These are phyloP conservation scores for Darevskia mixta DNA, from an alignment of 2,797 vertebrate species.

Conservation along the genomic window DNA sequence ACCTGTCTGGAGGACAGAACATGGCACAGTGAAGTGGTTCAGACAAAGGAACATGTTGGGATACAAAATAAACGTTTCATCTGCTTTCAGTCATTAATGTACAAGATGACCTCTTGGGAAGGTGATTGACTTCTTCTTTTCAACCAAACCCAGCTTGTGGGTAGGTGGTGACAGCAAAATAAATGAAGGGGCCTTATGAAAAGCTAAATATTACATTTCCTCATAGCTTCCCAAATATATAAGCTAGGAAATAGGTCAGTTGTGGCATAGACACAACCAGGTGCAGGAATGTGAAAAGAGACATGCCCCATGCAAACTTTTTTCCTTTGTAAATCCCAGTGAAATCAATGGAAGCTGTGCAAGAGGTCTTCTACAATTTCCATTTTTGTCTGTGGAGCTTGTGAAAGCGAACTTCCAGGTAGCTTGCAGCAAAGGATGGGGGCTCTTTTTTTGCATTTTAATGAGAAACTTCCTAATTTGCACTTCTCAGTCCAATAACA, in stretches of 20 bases:
- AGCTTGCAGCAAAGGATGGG: no score
- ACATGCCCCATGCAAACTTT: background rate
- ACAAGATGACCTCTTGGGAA: background rate
- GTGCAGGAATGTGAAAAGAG: background rate
- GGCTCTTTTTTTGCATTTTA: no score
- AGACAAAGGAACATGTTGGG: background rate
- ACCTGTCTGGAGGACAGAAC: background rate
- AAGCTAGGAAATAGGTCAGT: background rate
- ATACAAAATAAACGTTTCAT: background rate
- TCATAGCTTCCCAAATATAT: conserved; percentile 44
- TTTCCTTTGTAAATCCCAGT: background rate
- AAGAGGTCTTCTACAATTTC: background rate
- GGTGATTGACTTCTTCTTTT: conserved; percentile 25
- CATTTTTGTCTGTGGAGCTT: background rate
- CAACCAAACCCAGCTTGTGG: background rate
- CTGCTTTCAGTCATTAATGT: background rate
- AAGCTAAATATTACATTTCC: conserved; percentile 53
- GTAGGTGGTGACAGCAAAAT: conserved; percentile 1
- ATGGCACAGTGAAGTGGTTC: background rate
- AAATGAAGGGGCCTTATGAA: conserved; percentile 38
- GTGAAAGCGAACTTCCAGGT: background rate
- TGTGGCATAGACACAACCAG: conserved; percentile 24
- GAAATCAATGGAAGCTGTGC: background rate
- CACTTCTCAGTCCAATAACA: no score
- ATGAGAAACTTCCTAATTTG: no score